Evolutionary conservation across 1,140 invertebrate species (phyloP).

Genomic region (Pentalonia nigronervosa): DNA sequence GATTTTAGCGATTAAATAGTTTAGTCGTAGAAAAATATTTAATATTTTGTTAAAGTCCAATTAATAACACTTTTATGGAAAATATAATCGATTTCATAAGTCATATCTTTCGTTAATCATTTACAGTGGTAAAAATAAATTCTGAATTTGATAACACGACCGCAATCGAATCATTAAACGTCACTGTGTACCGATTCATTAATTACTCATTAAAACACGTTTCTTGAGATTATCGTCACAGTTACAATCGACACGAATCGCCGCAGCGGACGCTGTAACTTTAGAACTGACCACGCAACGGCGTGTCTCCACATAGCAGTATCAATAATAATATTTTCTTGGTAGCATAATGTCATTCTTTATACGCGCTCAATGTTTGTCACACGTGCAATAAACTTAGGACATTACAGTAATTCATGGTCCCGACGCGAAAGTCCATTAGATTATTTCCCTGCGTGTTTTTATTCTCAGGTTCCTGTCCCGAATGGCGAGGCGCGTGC

Average conservation of each 20-base stretch:
- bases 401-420: slow-evolving; percentile 12
- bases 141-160: not conserved
- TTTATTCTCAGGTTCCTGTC: slow-evolving; percentile 32
- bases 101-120: not conserved
- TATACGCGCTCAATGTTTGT: slow-evolving; percentile 34
- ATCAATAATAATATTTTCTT: slow-evolving; percentile 27
- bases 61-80: no score
- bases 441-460: not conserved
- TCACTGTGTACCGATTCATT: not conserved
- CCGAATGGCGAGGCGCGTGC: not conserved
- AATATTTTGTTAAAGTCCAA: no score
- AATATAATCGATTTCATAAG: not conserved
- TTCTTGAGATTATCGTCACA: not conserved
- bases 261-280: not conserved
- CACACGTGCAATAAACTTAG: slow-evolving; percentile 40
- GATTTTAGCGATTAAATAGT: not conserved
- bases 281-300: not conserved
- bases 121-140: not conserved
- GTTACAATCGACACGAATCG: not conserved
- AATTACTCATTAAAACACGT: not conserved
- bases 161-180: not conserved
- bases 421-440: not conserved
- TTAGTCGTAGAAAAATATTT: no score
- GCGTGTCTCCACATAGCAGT: not conserved
- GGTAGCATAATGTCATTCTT: not conserved